Conservation (phyloP, 2,113 vertebrate species). For the Pleuronectes platessa region DNA sequence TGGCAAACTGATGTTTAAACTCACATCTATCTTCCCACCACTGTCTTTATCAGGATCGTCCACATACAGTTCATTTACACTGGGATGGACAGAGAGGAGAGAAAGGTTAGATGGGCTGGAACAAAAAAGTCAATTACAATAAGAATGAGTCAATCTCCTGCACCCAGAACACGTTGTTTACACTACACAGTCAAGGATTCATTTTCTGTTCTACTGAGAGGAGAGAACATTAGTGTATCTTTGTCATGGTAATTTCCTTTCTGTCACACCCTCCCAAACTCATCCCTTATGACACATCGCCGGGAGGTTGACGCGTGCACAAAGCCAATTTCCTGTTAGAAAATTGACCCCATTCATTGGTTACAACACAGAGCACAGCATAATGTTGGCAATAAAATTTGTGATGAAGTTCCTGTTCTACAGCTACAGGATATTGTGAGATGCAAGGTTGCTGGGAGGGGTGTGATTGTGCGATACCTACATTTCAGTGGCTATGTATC, state of each 20-base stretch:
- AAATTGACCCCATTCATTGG: constrained; percentile 43
- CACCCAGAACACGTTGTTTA: neutral
- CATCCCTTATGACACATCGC: constrained; percentile 55
- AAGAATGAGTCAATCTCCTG: neutral
- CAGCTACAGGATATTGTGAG: constrained; percentile 35
- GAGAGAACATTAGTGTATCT: constrained; percentile 28
- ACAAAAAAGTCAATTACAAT: neutral
- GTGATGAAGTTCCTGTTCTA: constrained; percentile 34
- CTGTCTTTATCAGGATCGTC: constrained; percentile 99
- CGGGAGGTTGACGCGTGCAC: constrained; percentile 61
- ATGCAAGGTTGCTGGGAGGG: neutral
- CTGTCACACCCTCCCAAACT: constrained; percentile 40
- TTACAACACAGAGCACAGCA: constrained; percentile 42
- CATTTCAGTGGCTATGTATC: constrained; percentile 99
- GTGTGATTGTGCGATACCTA: constrained; percentile 80
- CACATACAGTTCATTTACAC: constrained; percentile 98
- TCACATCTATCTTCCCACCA: constrained; percentile 99
- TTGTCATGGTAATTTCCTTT: constrained; percentile 57
- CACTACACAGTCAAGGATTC: constrained; percentile 4
- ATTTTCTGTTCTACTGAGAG: constrained; percentile 22
- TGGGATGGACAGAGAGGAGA: constrained; percentile 60
- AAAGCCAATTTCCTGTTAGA: constrained; percentile 70
- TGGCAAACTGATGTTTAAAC: constrained; percentile 98
- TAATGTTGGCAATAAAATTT: constrained; percentile 38
- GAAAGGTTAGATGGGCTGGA: constrained; percentile 13